Base-by-base conservation (phyloP, 2,797 vertebrate genomes). In the Peromyscus nudipes region DNA sequence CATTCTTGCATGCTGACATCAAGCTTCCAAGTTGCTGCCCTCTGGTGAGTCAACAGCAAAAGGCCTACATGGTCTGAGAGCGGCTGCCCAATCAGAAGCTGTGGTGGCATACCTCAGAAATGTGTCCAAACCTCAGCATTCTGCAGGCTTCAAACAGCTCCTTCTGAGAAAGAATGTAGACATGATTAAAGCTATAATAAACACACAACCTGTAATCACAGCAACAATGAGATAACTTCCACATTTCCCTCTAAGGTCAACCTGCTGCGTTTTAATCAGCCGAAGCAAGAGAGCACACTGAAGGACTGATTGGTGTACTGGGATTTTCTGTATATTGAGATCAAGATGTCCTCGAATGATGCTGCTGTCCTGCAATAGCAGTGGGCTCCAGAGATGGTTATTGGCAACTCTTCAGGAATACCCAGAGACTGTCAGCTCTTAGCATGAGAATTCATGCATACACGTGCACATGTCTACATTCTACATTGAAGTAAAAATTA, bases 41-140 rank as follows among this genome's bases (percentile, higher is more conserved):
- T 98, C 98, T 98, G 98, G 94, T 99, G 98, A 98, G 98, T 98
- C 98, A 99, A 97, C 83, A 23, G 89, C 96, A 84, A 97, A 97
- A 98, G 93, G 94, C 96, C 95, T 96, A 98, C 97, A 90, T 98
- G 95, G 65, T 98, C 93, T 96, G 98, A 99, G 97, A 37, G 85
- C 14, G 52, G 91, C 94, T 89, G 62, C 89, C 98, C 98, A 98
- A 98, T 99, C 98, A 37, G 91, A 96, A 94, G 67, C 91, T 17
- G 31, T 77, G 97, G 49, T 92, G 96, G 97, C 80, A 23, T 94
- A 83, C 49, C 97, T 89, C 97, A 95, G 95, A 97, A 96, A 94
- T 93, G 65, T 95, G 96, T 92, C 89, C 76, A 96, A 92, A 95
- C 92, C 97, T 97, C 95, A 96, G 83, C 65, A 43, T 95, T 96